phyloP scores from a whole-genome alignment of 2,113 vertebrate genomes.

The Corythaixoides concolor region DNA sequence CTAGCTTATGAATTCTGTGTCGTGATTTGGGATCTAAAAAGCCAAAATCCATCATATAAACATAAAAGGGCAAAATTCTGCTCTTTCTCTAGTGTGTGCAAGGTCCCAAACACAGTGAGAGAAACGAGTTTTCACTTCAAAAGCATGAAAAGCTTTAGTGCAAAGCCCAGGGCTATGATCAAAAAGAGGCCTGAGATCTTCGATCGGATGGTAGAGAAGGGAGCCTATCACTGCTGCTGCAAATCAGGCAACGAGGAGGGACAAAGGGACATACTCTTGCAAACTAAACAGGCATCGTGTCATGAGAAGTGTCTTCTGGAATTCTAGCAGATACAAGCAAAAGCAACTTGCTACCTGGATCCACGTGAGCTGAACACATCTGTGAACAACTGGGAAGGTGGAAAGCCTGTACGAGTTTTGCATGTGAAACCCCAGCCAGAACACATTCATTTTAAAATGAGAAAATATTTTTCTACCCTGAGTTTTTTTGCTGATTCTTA shows the following conservation, averaged over 20 bases:
- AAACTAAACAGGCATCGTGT: background rate
- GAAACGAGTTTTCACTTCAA: slow-evolving; percentile 15
- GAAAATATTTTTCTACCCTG: background rate
- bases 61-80: background rate
- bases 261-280: background rate
- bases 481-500: background rate
- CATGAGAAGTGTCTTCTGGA: background rate
- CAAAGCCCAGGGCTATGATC: background rate
- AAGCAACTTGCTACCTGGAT: background rate
- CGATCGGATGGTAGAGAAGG: background rate
- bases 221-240: background rate
- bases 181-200: background rate
- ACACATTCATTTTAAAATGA: background rate
- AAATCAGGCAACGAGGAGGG: background rate
- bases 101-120: background rate
- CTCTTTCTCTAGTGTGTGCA: background rate
- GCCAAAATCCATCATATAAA: slow-evolving; percentile 8
- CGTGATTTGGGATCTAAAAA: slow-evolving; percentile 11
- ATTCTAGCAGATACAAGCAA: background rate
- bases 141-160: background rate
- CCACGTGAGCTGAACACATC: background rate
- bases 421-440: background rate
- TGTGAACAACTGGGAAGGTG: background rate
- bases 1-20: slow-evolving; percentile 8
- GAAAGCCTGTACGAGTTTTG: background rate